Base-by-base conservation (phyloP, 1,140 invertebrate species). In the Drosophila cardini region DNA sequence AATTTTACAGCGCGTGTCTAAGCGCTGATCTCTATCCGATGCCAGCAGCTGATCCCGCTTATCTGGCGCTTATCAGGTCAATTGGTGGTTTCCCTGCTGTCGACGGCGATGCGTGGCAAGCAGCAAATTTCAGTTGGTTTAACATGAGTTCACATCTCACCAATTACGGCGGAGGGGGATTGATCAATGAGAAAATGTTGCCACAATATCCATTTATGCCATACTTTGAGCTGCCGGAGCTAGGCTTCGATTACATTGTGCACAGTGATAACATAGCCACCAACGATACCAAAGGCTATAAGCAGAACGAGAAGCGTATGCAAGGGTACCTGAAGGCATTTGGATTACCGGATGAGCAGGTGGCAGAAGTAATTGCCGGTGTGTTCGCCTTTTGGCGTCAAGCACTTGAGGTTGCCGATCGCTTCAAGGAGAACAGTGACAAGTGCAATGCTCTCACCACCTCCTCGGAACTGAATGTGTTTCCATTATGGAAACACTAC, bases 51-150 rank as follows among this genome's bases (percentile, higher is more conserved):
- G 71, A 84, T 64, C 79, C 83, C 62, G 86, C 80, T 76, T 91
- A 91, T 85, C 77, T 90, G 50, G 55, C 53, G 15, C 72, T 90
- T 69, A 89, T 91, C 71, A 89, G 70, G 46, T 73, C 78, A 10
- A 60, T 91, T 42, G 90, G 90, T 76, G 90, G 90, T 1, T 91
- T 91, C 43, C 90, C 90, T 10, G 90, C 90, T 4, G 71, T 91
- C 1, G 76, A 91, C 21, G 72, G 79, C 4, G n/a, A 63, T 1
- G 53, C 75, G 1, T 91, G 90, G 90, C 46, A 78, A 11, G 21
- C 80, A 10, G 46, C 68, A 9, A 86, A 65, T 10, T 91, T 91
- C 13, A 85, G 76, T 42, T 91, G 90, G 90, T 91, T 91, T 30
- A 91, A 91, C 63, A 91, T 91, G 90, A 91, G 83, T 64, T 61